Conservation (phyloP, 2,888 invertebrate genomes). For the Pseudoips prasinana region DNA sequence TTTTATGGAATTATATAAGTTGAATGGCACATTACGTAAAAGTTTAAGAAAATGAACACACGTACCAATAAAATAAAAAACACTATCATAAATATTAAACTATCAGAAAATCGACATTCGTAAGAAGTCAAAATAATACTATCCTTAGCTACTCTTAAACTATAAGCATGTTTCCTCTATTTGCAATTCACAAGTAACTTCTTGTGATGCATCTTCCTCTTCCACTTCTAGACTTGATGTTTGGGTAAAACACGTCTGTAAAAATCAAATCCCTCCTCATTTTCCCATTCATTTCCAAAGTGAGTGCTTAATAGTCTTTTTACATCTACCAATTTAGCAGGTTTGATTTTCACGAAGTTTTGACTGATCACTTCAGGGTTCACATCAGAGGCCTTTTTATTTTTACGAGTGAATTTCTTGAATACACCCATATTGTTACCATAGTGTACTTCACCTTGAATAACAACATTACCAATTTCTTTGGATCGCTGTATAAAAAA, state of each 20-base stretch:
- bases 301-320: conserved; percentile 5
- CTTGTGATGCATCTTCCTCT: background rate
- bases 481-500: conserved; percentile 7
- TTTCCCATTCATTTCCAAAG: conserved; percentile 3
- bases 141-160: background rate
- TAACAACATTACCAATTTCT: conserved; percentile 2
- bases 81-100: background rate
- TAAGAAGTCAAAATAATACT: background rate
- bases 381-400: conserved; percentile 3
- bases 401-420: conserved; percentile 5
- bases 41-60: background rate
- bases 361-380: conserved; percentile 1
- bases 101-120: background rate
- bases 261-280: conserved; percentile 5
- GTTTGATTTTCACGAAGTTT: background rate
- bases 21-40: background rate
- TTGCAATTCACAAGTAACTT: background rate
- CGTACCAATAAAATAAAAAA: background rate
- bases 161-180: background rate
- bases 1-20: background rate
- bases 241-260: background rate
- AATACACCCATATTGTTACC: conserved; percentile 3
- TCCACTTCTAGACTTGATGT: background rate
- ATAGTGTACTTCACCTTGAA: conserved; percentile 3
- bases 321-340: conserved; percentile 4